phyloP scores from a whole-genome alignment of 2,113 vertebrate species.

The Ictalurus punctatus region DNA sequence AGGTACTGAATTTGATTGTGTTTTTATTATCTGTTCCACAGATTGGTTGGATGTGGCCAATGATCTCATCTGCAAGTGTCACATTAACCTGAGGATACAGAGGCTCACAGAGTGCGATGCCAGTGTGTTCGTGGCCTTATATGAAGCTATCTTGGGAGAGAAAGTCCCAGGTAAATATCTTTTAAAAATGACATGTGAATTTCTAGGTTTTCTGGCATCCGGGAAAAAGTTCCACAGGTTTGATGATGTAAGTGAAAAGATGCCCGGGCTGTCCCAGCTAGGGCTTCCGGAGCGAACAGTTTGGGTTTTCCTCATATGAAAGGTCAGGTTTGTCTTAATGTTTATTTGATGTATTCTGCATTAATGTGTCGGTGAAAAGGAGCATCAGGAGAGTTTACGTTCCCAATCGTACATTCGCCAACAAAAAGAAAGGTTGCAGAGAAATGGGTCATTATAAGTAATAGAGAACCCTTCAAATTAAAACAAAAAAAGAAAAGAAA shows the following conservation, averaged over 20 bases:
- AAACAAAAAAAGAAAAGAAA: too few relatives aligned
- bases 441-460: neutral
- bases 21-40: conserved; percentile 57
- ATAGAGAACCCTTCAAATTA: neutral
- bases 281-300: neutral
- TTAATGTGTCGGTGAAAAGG: neutral
- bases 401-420: neutral
- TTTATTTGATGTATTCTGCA: neutral
- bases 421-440: neutral
- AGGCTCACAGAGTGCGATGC: conserved; percentile 85
- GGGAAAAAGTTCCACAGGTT: neutral
- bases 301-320: neutral
- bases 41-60: conserved; percentile 90
- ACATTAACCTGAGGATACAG: conserved; percentile 75
- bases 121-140: conserved; percentile 82
- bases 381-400: neutral
- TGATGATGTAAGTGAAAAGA: neutral
- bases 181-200: neutral
- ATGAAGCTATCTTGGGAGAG: conserved; percentile 88
- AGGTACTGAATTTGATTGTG: neutral
- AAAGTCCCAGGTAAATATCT: conserved; percentile 85
- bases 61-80: conserved; percentile 84
- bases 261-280: neutral
- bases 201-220: neutral
- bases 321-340: neutral